phyloP scores from a whole-genome alignment of 2,113 vertebrate genomes.

The Lasiurus borealis region DNA sequence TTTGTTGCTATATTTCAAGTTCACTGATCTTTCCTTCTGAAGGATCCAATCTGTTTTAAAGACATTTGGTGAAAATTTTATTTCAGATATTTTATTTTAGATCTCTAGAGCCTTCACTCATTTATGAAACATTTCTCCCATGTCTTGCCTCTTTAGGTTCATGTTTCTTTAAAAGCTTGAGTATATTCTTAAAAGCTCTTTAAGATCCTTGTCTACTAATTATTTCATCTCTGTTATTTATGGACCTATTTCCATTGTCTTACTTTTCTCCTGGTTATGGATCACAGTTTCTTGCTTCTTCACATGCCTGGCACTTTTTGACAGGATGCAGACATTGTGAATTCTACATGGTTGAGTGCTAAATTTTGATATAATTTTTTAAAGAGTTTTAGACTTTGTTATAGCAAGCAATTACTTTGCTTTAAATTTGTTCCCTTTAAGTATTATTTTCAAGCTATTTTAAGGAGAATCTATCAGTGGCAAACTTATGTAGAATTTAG shows the following conservation, averaged over 20 bases:
- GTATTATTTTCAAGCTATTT: background rate
- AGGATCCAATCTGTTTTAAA: background rate
- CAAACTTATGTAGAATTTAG: background rate
- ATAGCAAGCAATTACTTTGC: background rate
- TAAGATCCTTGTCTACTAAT: background rate
- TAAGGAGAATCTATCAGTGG: background rate
- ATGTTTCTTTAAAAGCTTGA: slow-evolving; percentile 28
- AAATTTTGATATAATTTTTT: background rate
- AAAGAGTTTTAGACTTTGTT: background rate
- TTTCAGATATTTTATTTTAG: slow-evolving; percentile 20
- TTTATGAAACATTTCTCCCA: background rate
- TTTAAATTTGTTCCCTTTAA: background rate
- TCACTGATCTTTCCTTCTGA: slow-evolving; percentile 3
- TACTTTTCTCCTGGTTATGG: background rate
- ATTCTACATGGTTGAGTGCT: background rate
- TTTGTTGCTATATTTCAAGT: background rate
- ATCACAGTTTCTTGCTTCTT: slow-evolving; percentile 9
- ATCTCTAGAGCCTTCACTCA: background rate
- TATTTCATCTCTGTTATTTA: slow-evolving; percentile 37
- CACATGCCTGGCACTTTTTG: background rate
- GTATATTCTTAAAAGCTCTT: background rate
- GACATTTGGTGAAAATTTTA: background rate
- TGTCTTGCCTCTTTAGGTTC: background rate
- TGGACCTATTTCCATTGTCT: background rate
- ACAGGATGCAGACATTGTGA: background rate